Base-by-base conservation (phyloP, 30 jellyfish, hydroid and myxozoan genomes). In the Hydractinia echinata region DNA sequence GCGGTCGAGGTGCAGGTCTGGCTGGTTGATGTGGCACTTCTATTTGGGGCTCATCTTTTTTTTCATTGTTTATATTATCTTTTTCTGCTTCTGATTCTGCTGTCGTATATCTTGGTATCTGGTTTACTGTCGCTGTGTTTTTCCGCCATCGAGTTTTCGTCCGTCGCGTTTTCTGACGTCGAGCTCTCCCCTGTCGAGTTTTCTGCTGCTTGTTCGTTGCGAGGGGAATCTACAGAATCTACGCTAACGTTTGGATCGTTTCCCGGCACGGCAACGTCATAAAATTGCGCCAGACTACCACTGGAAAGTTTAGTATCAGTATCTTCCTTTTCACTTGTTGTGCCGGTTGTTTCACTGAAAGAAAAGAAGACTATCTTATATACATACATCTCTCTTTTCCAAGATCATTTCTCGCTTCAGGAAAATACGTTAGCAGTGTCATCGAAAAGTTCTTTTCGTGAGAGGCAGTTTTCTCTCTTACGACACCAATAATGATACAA, bases 221-320 rank as follows among this genome's bases (percentile, higher is more conserved):
- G 85, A 51, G 56, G 61, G 16, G 85, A 54, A 54, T 77, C 85
- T 53, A 20, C 79, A 10, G 7, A 74, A 72, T 72, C 64, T 76
- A 14, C 54, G 16, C 9, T n/a, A 55, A 14, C 82, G 11, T 77
- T 54, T 53, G 39, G 50, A 30, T 52, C 87, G 30, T 82, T 87
- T 7, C 73, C 88, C n/a, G 97, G 97, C 44, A 90, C 95, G 7
- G 97, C 97, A 16, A 90, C 97, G 61, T 90, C 97, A 73, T 90
- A 90, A 81, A 90, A 90, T 56, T 88, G 89, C 15, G 97, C 95
- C 49, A 90, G 74, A 79, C 95, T 84, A 7, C 97, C 97, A 20
- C 85, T 89, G 49, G 96, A 72, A 16, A 61, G 84, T 61, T 90
- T 84, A 7, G 94, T 18, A 54, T 77, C 85, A 30, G 16, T 58